phyloP scores from a whole-genome alignment of 2,888 invertebrate genomes.

The Drosophila barbarae region DNA sequence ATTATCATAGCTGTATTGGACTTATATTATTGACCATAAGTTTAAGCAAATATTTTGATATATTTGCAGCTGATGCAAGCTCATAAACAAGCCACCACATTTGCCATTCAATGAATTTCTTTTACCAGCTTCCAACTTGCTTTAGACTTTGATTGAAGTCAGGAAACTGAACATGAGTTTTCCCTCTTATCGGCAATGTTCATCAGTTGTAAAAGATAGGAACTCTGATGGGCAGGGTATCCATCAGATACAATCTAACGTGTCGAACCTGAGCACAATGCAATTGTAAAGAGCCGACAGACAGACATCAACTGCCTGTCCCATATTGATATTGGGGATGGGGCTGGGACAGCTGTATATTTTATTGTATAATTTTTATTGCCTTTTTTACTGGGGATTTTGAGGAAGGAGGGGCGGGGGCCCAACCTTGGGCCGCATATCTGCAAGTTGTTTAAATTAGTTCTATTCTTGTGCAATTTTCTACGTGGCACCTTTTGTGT shows the following conservation, averaged over 20 bases:
- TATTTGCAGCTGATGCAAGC: background rate
- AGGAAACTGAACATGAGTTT: background rate
- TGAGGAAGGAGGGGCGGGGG: background rate
- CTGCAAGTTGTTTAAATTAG: slow-evolving; percentile 72
- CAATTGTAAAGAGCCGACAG: slow-evolving; percentile 32
- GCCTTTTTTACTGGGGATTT: slow-evolving; percentile 36
- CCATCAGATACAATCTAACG: slow-evolving; percentile 50
- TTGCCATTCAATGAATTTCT: background rate
- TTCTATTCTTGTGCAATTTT: slow-evolving; percentile 74
- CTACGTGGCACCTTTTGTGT: slow-evolving; percentile 70
- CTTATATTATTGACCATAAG: background rate
- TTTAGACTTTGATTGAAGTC: background rate
- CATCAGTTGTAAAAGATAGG: slow-evolving; percentile 4
- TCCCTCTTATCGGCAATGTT: slow-evolving; percentile 12
- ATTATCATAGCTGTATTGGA: background rate
- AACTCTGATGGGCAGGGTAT: slow-evolving; percentile 18
- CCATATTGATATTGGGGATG: slow-evolving; percentile 25
- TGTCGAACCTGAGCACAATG: slow-evolving; percentile 26
- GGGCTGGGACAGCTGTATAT: slow-evolving; percentile 4
- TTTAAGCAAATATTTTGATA: background rate
- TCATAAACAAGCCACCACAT: background rate
- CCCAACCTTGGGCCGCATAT: slow-evolving; percentile 47
- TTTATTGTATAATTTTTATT: slow-evolving; percentile 67
- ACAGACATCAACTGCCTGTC: slow-evolving; percentile 23
- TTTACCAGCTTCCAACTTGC: slow-evolving; percentile 9